Evolutionary conservation across 2,888 invertebrate species (phyloP).

Genomic region (Ischnura elegans): DNA sequence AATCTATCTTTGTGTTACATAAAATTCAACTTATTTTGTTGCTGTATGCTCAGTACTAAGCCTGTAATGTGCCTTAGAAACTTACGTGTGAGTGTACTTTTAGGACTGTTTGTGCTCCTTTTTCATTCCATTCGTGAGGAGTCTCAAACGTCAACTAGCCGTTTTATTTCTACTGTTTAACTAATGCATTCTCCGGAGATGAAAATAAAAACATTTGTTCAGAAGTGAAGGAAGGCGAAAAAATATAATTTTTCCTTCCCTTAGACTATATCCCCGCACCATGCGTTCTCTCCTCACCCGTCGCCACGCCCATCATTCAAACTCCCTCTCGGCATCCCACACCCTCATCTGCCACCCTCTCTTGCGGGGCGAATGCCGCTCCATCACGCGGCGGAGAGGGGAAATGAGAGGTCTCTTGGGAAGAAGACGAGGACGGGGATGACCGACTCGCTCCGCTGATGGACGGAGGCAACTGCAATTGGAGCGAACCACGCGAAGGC

Average conservation of each 20-base stretch:
- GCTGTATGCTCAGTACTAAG: too few relatives aligned
- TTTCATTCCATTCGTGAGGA: too few relatives aligned
- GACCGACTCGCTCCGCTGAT: neutral
- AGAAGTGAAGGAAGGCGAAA: too few relatives aligned
- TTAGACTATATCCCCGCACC: neutral
- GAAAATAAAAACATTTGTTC: too few relatives aligned
- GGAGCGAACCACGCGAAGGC: neutral
- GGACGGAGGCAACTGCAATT: constrained; percentile 60
- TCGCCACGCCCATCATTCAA: neutral
- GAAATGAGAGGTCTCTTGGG: neutral
- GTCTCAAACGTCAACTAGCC: too few relatives aligned
- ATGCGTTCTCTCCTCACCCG: neutral
- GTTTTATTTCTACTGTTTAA: too few relatives aligned
- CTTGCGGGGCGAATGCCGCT: neutral
- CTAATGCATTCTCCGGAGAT: too few relatives aligned
- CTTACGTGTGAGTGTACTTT: too few relatives aligned
- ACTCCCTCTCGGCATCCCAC: neutral
- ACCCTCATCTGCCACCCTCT: neutral
- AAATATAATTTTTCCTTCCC: neutral
- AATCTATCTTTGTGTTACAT: too few relatives aligned
- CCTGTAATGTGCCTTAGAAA: too few relatives aligned
- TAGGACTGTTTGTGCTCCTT: too few relatives aligned
- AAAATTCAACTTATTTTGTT: too few relatives aligned
- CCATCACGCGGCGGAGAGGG: constrained; percentile 16
- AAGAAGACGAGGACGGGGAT: neutral